Conservation (phyloP, 2,888 invertebrate genomes). For the Brassicogethes aeneus region DNA sequence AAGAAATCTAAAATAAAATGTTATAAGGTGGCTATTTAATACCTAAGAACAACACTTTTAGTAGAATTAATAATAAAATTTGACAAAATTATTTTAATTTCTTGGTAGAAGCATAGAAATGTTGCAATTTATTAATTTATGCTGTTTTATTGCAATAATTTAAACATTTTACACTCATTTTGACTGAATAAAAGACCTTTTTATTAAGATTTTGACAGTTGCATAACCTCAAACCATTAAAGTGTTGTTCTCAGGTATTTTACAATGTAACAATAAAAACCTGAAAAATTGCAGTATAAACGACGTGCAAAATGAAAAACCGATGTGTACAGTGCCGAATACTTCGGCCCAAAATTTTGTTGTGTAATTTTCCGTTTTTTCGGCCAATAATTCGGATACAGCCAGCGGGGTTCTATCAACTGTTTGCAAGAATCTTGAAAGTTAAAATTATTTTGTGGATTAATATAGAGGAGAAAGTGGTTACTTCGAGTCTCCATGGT, state of each 20-base stretch:
- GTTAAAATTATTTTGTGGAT: slow-evolving; percentile 3
- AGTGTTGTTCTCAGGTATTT: too few relatives aligned
- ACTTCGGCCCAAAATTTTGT: slow-evolving; percentile 60
- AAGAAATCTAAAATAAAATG: slow-evolving; percentile 44
- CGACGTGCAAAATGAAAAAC: slow-evolving; percentile 49
- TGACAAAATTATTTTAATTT: too few relatives aligned
- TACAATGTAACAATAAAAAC: neutral
- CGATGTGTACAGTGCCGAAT: slow-evolving; percentile 54
- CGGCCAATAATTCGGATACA: slow-evolving; percentile 47
- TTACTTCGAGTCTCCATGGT: slow-evolving; percentile 55
- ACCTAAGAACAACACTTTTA: neutral
- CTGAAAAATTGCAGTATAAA: slow-evolving; percentile 41
- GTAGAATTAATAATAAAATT: neutral
- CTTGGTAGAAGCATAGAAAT: too few relatives aligned
- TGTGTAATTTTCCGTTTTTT: slow-evolving; percentile 50
- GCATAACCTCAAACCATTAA: too few relatives aligned
- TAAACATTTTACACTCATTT: too few relatives aligned
- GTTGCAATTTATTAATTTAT: too few relatives aligned
- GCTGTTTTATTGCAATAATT: too few relatives aligned
- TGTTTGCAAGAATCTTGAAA: slow-evolving; percentile 48
- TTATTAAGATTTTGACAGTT: too few relatives aligned
- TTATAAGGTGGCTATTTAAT: too few relatives aligned
- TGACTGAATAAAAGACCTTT: too few relatives aligned
- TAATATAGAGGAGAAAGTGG: slow-evolving; percentile 19
- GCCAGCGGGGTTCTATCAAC: slow-evolving; percentile 55